phyloP scores from a whole-genome alignment of 2,113 vertebrate genomes.

The Rissa tridactyla region DNA sequence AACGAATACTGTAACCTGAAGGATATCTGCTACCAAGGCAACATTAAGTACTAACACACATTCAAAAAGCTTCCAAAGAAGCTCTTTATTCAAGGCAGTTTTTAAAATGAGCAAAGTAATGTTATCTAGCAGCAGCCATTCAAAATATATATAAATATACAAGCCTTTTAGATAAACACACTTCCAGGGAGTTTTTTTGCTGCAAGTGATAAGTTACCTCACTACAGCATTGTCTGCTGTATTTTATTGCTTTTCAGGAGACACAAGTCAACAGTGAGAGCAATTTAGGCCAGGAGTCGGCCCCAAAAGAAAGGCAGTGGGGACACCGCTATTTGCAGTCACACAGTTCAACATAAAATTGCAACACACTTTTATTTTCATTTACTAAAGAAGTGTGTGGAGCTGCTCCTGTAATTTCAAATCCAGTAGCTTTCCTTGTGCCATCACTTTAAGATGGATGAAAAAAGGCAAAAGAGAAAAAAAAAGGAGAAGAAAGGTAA shows the following conservation, averaged over 20 bases:
- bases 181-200: slow-evolving; percentile 59
- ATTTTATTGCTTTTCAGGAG: slow-evolving; percentile 65
- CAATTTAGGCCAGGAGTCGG: slow-evolving; percentile 38
- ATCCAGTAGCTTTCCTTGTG: slow-evolving; percentile 43
- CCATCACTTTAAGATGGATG: background rate
- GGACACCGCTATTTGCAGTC: slow-evolving; percentile 16
- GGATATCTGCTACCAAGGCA: slow-evolving; percentile 67
- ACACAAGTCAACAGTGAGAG: slow-evolving; percentile 42
- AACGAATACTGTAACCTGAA: slow-evolving; percentile 47
- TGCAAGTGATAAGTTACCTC: slow-evolving; percentile 58
- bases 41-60: slow-evolving; percentile 41
- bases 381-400: slow-evolving; percentile 60
- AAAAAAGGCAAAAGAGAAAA: background rate
- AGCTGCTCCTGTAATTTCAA: slow-evolving; percentile 63
- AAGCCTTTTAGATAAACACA: slow-evolving; percentile 63
- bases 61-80: slow-evolving; percentile 65
- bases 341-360: slow-evolving; percentile 39
- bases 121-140: slow-evolving; percentile 59
- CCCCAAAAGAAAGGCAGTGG: slow-evolving; percentile 16
- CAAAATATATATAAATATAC: slow-evolving; percentile 61
- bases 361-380: slow-evolving; percentile 53
- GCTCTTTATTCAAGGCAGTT: slow-evolving; percentile 62
- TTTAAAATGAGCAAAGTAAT: slow-evolving; percentile 49
- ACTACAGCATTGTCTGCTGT: slow-evolving; percentile 35
- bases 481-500: slow-evolving; percentile 46